These are phyloP conservation scores for Lobophora halterata DNA, from an alignment of 2,888 invertebrate genomes.

Conservation along the genomic window DNA sequence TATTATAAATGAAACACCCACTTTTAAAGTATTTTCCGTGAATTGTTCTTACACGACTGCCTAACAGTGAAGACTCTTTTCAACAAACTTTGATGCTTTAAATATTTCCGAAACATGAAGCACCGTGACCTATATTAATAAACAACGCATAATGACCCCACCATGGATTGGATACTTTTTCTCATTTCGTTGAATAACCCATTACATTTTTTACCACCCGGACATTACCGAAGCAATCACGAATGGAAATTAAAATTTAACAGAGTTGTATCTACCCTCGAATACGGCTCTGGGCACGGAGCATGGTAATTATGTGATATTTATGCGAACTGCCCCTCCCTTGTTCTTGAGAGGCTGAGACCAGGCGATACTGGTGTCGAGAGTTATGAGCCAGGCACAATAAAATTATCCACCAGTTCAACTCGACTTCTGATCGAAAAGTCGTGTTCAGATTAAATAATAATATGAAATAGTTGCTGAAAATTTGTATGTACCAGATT, in stretches of 20 bases:
- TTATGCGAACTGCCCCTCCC: conserved; percentile 53
- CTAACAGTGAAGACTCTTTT: too few relatives aligned
- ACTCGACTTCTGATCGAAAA: too few relatives aligned
- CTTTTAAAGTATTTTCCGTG: too few relatives aligned
- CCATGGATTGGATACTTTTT: conserved; percentile 10
- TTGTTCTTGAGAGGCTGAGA: conserved; percentile 45
- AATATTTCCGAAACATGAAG: too few relatives aligned
- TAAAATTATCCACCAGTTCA: conserved; percentile 16
- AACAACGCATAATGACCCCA: conserved; percentile 13
- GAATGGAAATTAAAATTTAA: conserved; percentile 14
- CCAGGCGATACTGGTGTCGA: conserved; percentile 50
- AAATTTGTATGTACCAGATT: too few relatives aligned
- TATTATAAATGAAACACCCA: too few relatives aligned
- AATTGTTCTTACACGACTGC: too few relatives aligned
- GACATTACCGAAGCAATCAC: conserved; percentile 14
- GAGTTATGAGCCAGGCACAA: conserved; percentile 34
- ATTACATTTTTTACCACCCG: conserved; percentile 11
- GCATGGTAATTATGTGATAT: conserved; percentile 65
- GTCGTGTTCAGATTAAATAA: too few relatives aligned
- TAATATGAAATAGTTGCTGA: too few relatives aligned
- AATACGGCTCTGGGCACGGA: conserved; percentile 41
- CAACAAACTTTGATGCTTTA: too few relatives aligned
- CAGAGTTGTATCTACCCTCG: conserved; percentile 11
- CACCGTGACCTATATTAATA: conserved; percentile 14
- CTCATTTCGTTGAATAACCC: conserved; percentile 10